Conservation (phyloP, 2,797 vertebrate genomes). For the Ptychobarbus kaznakovi region DNA sequence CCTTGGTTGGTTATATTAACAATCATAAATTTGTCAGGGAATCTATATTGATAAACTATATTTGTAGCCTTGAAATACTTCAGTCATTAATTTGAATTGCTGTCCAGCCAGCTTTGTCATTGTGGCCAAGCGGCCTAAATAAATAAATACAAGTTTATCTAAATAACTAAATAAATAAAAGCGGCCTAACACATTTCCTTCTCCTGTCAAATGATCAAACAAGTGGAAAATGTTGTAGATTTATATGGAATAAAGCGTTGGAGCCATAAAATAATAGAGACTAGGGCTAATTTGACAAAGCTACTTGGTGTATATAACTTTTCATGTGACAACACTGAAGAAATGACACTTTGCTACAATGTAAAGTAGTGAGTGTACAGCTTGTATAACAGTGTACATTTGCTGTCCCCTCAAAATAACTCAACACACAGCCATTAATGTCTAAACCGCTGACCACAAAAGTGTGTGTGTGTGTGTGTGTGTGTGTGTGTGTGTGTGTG, state of each 20-base stretch:
- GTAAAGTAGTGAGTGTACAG: too few species aligned
- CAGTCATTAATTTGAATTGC: neutral
- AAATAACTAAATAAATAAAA: too few species aligned
- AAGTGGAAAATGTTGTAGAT: neutral
- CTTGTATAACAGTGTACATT: too few species aligned
- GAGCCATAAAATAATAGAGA: neutral
- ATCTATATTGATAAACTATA: conserved; percentile 9
- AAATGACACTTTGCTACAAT: too few species aligned
- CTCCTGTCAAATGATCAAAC: neutral
- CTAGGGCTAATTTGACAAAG: neutral
- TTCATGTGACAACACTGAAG: too few species aligned
- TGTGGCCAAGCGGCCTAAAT: neutral
- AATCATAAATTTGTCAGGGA: conserved; percentile 28
- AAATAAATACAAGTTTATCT: too few species aligned
- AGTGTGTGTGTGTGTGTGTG: too few species aligned
- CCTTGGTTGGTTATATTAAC: conserved; percentile 18
- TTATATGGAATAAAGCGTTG: neutral
- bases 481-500: too few species aligned
- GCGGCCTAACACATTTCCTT: too few species aligned
- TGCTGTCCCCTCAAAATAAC: too few species aligned
- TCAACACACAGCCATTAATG: too few species aligned
- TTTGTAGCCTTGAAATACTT: neutral
- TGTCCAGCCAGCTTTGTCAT: neutral
- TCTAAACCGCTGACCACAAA: too few species aligned
- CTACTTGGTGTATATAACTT: neutral